phyloP scores from a whole-genome alignment of 2,888 invertebrate genomes.

The Cataglyphis albicans region DNA sequence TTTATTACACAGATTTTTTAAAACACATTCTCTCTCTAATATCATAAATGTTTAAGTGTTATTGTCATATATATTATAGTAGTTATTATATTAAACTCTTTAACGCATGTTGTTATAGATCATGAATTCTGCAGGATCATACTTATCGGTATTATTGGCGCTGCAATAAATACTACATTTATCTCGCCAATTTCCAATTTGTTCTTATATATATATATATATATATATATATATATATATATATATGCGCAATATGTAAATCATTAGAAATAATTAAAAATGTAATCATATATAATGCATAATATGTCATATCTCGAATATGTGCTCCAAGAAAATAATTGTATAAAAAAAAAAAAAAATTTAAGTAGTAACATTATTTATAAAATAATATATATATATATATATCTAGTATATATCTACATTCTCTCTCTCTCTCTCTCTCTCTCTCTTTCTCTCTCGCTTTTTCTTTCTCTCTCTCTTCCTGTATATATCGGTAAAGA shows the following conservation, averaged over 20 bases:
- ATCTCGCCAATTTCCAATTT: neutral
- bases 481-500: neutral
- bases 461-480: no score
- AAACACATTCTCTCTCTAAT: no score
- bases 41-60: no score
- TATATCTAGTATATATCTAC: neutral
- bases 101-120: constrained; percentile 33
- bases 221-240: neutral
- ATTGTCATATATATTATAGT: no score
- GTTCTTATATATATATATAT: neutral
- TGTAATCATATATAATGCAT: neutral
- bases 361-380: neutral
- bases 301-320: neutral
- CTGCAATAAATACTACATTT: neutral
- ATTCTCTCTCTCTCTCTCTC: neutral
- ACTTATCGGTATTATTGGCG: constrained; percentile 4
- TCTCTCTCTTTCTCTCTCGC: no score
- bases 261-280: neutral
- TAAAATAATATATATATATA: neutral
- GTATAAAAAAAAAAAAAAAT: neutral
- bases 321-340: neutral
- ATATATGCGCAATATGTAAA: neutral
- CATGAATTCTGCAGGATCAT: constrained; percentile 50
- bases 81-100: no score
- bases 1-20: no score